These are phyloP conservation scores for Budorcas taxicolor DNA, from an alignment of 2,113 vertebrate genomes.

Conservation along the genomic window DNA sequence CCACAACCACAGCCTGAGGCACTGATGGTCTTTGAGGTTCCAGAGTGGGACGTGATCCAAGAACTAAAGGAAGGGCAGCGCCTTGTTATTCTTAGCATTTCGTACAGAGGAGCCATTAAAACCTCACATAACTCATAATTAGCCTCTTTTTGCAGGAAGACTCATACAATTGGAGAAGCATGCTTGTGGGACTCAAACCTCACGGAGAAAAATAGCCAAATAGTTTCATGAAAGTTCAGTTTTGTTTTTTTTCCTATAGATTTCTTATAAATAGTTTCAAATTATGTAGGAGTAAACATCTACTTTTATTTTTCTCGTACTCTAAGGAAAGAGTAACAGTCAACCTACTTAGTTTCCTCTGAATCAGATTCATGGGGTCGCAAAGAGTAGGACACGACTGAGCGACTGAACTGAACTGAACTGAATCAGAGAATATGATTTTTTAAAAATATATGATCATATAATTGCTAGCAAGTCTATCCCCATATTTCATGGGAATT, in stretches of 20 bases:
- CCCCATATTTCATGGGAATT: not conserved
- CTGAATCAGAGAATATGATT: not conserved
- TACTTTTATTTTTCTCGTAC: not conserved
- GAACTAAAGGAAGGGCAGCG: not conserved
- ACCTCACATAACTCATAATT: not conserved
- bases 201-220: not conserved
- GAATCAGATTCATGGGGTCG: not conserved
- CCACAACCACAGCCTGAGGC: not conserved
- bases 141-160: not conserved
- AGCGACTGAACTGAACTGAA: not conserved
- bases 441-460: not conserved
- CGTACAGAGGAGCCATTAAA: not conserved
- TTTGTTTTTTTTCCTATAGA: not conserved
- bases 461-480: not conserved
- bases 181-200: not conserved
- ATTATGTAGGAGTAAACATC: not conserved
- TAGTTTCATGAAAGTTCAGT: not conserved
- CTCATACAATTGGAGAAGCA: not conserved
- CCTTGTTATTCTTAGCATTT: not conserved
- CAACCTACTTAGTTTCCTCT: not conserved
- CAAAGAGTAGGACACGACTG: too few relatives aligned
- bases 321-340: not conserved
- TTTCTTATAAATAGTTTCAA: slow-evolving; percentile 15
- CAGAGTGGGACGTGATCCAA: not conserved
- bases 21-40: not conserved